These are phyloP conservation scores for Syngnathus typhle DNA, from an alignment of 2,113 vertebrate species.

Conservation along the genomic window DNA sequence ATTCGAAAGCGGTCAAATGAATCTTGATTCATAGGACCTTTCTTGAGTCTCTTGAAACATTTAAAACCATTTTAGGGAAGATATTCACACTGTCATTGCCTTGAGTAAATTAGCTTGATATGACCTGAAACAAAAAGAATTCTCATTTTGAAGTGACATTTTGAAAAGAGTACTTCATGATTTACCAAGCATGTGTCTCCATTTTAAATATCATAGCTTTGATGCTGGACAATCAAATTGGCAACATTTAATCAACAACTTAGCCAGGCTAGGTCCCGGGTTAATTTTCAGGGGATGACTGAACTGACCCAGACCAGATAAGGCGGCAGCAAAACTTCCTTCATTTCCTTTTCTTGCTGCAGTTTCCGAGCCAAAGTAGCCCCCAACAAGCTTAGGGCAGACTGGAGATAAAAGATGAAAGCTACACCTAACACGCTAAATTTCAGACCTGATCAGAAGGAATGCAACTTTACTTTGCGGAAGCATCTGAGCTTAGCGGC, in stretches of 20 bases:
- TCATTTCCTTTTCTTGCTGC: constrained; percentile 73
- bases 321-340: constrained; percentile 69
- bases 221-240: constrained; percentile 37
- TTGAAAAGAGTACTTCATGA: background rate
- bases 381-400: constrained; percentile 57
- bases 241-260: constrained; percentile 38
- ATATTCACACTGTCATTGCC: constrained; percentile 42
- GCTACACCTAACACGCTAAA: constrained; percentile 59
- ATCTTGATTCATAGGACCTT: constrained; percentile 33
- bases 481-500: constrained; percentile 54
- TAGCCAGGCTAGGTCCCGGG: constrained; percentile 46
- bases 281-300: constrained; percentile 66
- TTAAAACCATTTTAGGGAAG: constrained; percentile 27
- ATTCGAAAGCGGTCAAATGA: constrained; percentile 44
- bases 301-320: constrained; percentile 63
- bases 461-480: constrained; percentile 57
- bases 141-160: background rate
- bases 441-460: constrained; percentile 66
- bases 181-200: constrained; percentile 1
- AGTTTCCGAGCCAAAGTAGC: constrained; percentile 50
- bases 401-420: constrained; percentile 68
- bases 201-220: constrained; percentile 22
- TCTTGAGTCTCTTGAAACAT: constrained; percentile 38
- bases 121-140: constrained; percentile 5
- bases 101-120: constrained; percentile 30